Conservation (phyloP, 1,140 invertebrate genomes). For the Atta cephalotes region DNA sequence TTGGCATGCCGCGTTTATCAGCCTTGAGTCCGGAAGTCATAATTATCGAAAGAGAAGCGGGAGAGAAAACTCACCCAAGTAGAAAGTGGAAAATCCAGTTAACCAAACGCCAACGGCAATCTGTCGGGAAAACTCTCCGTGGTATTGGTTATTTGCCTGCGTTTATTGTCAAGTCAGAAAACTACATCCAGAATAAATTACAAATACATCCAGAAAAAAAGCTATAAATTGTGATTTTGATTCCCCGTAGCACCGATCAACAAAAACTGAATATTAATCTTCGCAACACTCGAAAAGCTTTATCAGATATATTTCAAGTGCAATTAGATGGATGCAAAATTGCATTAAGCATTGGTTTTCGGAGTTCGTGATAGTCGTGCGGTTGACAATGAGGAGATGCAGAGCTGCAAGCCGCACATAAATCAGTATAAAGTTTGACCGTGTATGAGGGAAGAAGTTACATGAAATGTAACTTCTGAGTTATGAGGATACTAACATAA, state of each 20-base stretch:
- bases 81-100: conserved; percentile 67
- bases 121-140: conserved; percentile 27
- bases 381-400: conserved; percentile 50
- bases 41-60: conserved; percentile 59
- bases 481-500: conserved; percentile 41
- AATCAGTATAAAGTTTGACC: conserved; percentile 54
- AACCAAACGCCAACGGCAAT: conserved; percentile 45
- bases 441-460: conserved; percentile 39
- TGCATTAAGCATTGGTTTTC: conserved; percentile 27
- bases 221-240: conserved; percentile 25
- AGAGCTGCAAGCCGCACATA: conserved; percentile 37
- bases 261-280: not conserved
- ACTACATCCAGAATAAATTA: conserved; percentile 3
- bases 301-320: not conserved
- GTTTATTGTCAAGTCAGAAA: conserved; percentile 27
- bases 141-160: not conserved
- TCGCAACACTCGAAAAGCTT: not conserved
- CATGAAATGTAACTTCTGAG: conserved; percentile 37
- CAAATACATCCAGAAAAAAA: too few species aligned
- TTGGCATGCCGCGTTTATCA: not conserved
- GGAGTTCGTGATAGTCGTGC: conserved; percentile 16
- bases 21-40: conserved; percentile 43
- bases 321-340: conserved; percentile 3
- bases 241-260: not conserved
- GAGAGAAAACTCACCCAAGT: conserved; percentile 48